phyloP scores from a whole-genome alignment of 2,113 vertebrate genomes.

The Microcebus ravelobensis region DNA sequence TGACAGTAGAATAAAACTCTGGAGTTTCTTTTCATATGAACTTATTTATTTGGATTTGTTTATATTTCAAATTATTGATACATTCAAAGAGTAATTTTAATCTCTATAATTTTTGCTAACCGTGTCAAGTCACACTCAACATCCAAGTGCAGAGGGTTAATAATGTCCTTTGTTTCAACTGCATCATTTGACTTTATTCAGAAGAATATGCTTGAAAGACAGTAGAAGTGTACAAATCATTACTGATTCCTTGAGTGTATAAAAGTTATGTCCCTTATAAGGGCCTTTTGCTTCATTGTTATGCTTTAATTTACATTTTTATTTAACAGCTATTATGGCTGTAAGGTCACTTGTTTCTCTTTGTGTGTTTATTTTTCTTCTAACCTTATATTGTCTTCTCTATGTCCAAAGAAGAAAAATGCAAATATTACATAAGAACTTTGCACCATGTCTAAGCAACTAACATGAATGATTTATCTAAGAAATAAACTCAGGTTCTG shows the following conservation, averaged over 20 bases:
- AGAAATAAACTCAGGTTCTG: neutral
- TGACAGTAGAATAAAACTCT: too few species aligned
- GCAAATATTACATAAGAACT: neutral
- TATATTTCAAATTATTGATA: too few species aligned
- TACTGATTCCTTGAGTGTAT: neutral
- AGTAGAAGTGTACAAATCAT: neutral
- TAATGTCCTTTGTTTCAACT: neutral
- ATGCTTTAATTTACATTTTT: neutral
- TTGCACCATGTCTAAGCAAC: neutral
- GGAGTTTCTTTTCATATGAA: too few species aligned
- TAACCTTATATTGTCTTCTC: neutral
- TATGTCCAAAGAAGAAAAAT: neutral
- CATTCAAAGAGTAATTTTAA: too few species aligned
- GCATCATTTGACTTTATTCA: neutral
- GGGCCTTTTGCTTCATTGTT: neutral
- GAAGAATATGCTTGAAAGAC: neutral
- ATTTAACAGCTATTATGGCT: neutral
- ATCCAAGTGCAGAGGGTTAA: neutral
- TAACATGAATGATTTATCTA: neutral
- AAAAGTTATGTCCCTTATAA: neutral
- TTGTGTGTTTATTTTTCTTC: neutral
- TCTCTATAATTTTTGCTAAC: too few species aligned
- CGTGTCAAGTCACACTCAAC: too few species aligned
- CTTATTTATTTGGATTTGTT: too few species aligned
- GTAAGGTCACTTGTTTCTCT: neutral